Evolutionary conservation across 2,888 invertebrate genomes (phyloP), one percentile per base, ranked within the genome.

Genomic region (Cataglyphis rosenhaueri): DNA sequence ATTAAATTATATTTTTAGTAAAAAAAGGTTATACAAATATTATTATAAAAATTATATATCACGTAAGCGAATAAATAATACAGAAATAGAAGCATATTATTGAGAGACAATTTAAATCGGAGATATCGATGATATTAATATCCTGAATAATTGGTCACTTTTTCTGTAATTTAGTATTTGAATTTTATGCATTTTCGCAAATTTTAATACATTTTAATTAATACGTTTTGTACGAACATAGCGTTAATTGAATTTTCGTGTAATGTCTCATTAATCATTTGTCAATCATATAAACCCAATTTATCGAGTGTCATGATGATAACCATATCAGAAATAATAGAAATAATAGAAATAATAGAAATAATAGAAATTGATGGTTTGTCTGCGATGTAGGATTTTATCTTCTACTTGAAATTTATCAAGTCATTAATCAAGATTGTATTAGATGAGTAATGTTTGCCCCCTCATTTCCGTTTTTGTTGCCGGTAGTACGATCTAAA

Each of bases 401-500:
- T n/a, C 48, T 55, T 4, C 61, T 62, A 59, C 25, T 66, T 21
- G 48, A 12, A 57, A 18, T 9, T 73, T 21, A 73, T 25, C 41
- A 21, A 21, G 8, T 57, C 38, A 71, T 71, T 66, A 66, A 5
- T 57, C 38, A 21, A n/a, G n/a, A 55, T 18, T 35, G 57, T 35
- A 29, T 73, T 44, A 70, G 21, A 73, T 10, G 71, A 44, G 25
- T 48, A 29, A 41, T 61, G 32, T 48, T n/a, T 62, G 21, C 52
- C 48, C n/a, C 48, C 52, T 44, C 57, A 68, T 21, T 78, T 68
- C 21, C 21, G 32, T 8, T 21, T 41, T 57, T 15, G n/a, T 66
- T 55, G 52, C 18, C 25, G 57, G 9, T 41, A 29, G 15, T 41
- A 29, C 35, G 71, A 79, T 79, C 35, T 61, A 35, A 35, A 76